These are phyloP conservation scores for Drosophila lacertosa DNA, from an alignment of 1,140 invertebrate species.

Conservation along the genomic window DNA sequence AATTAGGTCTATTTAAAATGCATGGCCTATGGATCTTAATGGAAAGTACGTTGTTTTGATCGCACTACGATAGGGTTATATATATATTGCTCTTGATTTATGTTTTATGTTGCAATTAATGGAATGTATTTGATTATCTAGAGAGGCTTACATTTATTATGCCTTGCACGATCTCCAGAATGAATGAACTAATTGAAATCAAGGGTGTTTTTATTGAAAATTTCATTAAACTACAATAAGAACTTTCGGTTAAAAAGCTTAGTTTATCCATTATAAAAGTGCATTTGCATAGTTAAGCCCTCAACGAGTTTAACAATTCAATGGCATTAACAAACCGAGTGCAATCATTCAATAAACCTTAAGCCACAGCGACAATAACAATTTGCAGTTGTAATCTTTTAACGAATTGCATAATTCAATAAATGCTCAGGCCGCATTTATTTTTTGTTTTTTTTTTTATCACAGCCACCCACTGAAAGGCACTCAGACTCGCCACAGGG, in stretches of 20 bases:
- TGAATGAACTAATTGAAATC: neutral
- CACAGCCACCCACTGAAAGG: constrained; percentile 5
- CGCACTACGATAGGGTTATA: constrained; percentile 6
- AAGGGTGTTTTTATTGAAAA: neutral
- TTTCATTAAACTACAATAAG: no score
- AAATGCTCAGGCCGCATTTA: constrained; percentile 51
- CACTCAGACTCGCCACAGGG: no score
- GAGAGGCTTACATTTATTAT: no score
- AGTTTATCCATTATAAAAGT: no score
- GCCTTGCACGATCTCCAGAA: neutral
- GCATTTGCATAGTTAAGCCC: neutral
- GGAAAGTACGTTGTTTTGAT: constrained; percentile 19
- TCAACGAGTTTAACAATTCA: constrained; percentile 7
- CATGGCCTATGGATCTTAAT: neutral
- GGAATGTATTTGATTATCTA: no score
- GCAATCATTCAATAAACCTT: constrained; percentile 75
- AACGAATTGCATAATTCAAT: constrained; percentile 79
- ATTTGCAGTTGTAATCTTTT: constrained; percentile 67
- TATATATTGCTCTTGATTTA: constrained; percentile 20
- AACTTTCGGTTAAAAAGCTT: no score
- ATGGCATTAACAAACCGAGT: constrained; percentile 41
- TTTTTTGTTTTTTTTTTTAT: no score
- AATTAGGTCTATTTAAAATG: constrained; percentile 31
- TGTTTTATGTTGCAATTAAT: constrained; percentile 23
- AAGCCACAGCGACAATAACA: constrained; percentile 40